A percentile compares a stretch with the other conserved stretches of the same genome.
These are phyloP conservation scores for Cantharis flavilabris DNA, from an alignment of 2,888 invertebrate genomes.

Conservation along the genomic window DNA sequence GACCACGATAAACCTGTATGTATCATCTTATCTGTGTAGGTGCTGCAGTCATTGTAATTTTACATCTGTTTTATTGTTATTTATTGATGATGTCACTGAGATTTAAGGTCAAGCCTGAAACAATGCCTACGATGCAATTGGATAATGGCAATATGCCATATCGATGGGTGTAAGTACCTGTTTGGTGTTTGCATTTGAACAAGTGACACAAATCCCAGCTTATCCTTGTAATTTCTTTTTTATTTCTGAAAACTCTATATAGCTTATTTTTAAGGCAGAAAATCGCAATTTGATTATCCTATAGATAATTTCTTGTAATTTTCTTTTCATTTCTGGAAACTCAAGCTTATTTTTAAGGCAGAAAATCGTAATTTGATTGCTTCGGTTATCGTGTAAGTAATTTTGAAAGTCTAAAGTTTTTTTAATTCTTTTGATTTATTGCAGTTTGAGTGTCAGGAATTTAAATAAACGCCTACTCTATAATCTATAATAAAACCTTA, in stretches of 20 bases:
- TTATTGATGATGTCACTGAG: slow-evolving; percentile 32
- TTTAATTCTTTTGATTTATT: neutral
- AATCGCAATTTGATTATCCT: neutral
- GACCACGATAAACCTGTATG: slow-evolving; percentile 32
- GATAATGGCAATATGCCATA: slow-evolving; percentile 22
- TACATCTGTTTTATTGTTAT: slow-evolving; percentile 35
- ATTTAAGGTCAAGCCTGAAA: slow-evolving; percentile 34
- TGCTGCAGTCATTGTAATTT: slow-evolving; percentile 35
- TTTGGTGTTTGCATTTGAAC: slow-evolving; percentile 10
- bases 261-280: neutral
- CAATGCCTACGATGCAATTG: slow-evolving; percentile 30
- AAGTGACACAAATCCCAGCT: slow-evolving; percentile 5
- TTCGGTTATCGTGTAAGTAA: neutral
- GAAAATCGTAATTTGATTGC: neutral
- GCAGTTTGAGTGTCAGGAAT: neutral
- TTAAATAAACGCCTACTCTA: neutral
- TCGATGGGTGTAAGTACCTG: slow-evolving; percentile 7
- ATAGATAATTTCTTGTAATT: neutral
- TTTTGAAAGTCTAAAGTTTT: neutral
- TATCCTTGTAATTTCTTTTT: neutral
- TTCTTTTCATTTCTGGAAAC: too few relatives aligned
- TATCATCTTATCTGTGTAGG: slow-evolving; percentile 35
- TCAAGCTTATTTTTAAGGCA: neutral
- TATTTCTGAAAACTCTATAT: neutral
- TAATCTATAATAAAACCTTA: neutral